Evolutionary conservation across 1,140 invertebrate genomes (phyloP), one percentile per base, ranked within the genome.

Genomic region (Zaprionus capensis): DNA sequence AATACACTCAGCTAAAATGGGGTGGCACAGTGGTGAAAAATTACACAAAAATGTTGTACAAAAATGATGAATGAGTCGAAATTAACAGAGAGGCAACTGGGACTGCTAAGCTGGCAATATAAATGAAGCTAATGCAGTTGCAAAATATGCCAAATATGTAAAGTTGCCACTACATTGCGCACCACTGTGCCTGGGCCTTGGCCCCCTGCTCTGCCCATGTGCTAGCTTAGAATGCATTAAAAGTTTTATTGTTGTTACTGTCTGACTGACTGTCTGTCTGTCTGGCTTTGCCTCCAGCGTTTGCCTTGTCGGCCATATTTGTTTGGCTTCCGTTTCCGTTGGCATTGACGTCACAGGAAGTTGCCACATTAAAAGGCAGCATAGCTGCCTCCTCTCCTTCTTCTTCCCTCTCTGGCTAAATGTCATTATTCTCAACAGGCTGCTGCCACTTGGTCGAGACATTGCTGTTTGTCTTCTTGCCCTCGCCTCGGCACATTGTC

Each of bases 281-380:
- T 15, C 38, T 41, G 38, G 5, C 55, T 22, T 67, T 67, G 41
- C 41, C n/a, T 11, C n/a, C 31, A 34, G 31, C 31, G 9, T 34
- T 34, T 9, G 41, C n/a, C 41, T 46, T 2, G 56, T 38, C 57
- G 76, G 82, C 82, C 82, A 87, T 86, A 87, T 86, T 86, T 86
- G 82, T 86, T 86, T 86, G 82, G 72, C 83, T 86, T 86, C 82
- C 83, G 82, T 82, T 86, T 86, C 83, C 82, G 82, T 62, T 74
- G 66, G 63, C 67, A 34, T 65, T 75, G 71, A 63, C 58, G 55
- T 46, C 76, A 63, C 67, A 77, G 82, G 83, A 86, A 86, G 80
- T 86, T 85, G 79, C 38, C 79, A 81, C 79, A 82, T 79, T 85
- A 76, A 79, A 86, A 85, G 72, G 71, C 77, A 44, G 31, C 67